Evolutionary conservation across 2,797 vertebrate genomes (phyloP), one percentile per base, ranked within the genome.

Genomic region (Spinibarbus caldwelli): DNA sequence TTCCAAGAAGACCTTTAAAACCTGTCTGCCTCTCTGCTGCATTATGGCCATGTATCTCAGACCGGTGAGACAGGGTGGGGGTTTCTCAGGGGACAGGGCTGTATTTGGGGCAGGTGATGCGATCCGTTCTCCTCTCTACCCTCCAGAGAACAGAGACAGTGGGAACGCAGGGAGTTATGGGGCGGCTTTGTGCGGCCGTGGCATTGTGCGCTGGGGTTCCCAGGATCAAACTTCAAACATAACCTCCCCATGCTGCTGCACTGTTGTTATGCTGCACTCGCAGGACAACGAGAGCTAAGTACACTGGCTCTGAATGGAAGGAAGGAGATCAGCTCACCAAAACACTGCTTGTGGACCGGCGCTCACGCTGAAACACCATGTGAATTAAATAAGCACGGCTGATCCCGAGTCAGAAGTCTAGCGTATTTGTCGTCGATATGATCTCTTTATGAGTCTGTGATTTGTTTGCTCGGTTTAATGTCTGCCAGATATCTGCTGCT

Each of bases 151-250:
- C 57, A 82, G 89, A 90, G 96, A 97, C 88, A 95, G 95, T 90
- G 92, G 78, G 88, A 87, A 86, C 57, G 26, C 52, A 68, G 80
- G 52, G 68, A 72, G 71, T 77, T 87, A 34, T 78, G 64, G 71
- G 81, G 14, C 88, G 67, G 94, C 96, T 91, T 96, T 96, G 93
- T 96, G 93, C 81, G 78, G 93, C 19, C 77, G 92, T 87, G 85
- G 92, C 91, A 93, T 96, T 95, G 94, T 95, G 92, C 88, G 43
- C 6, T 89, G 89, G 92, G 87, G 94, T 95, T 96, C 95, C 95
- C 95, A 96, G 95, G 95, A 95, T 95, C 93, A 91, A 86, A 93
- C 92, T 94, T 94, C 91, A 94, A 94, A 94, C 93, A 89, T 86
- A 87, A 91, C 91, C 93, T 72, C 93, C 93, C 92, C 90, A 90